Conservation (phyloP, 2,888 invertebrate species). For the Caenorhabditis panamensis region DNA sequence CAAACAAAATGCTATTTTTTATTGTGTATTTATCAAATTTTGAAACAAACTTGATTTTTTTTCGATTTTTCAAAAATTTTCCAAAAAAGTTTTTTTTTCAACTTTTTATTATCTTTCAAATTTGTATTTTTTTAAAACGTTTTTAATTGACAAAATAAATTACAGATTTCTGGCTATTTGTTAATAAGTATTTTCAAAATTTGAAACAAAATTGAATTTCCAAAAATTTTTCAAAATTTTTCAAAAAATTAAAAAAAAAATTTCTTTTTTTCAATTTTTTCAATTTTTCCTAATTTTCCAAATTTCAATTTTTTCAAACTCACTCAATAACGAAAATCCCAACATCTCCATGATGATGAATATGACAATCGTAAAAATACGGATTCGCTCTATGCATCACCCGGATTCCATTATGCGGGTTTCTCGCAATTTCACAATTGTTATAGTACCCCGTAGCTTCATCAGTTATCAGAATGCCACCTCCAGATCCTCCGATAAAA, state of each 20-base stretch:
- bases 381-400: conserved; percentile 97
- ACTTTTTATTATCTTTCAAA: no score
- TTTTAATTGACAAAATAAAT: no score
- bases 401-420: conserved; percentile 95
- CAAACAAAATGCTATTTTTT: no score
- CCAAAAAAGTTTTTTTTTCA: no score
- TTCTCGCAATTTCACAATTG: conserved; percentile 95
- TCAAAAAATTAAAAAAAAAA: neutral
- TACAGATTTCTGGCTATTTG: no score
- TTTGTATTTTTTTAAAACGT: no score
- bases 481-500: conserved; percentile 99
- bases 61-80: neutral
- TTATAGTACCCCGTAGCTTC: conserved; percentile 89
- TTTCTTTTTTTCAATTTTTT: no score
- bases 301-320: conserved; percentile 48
- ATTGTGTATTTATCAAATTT: neutral
- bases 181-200: no score
- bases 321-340: conserved; percentile 81
- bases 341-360: conserved; percentile 80
- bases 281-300: no score
- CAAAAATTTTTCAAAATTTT: neutral
- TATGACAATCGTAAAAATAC: conserved; percentile 79
- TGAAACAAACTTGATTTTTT: no score
- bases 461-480: conserved; percentile 97
- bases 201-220: neutral